These are phyloP conservation scores for Drosophila pruinosa DNA, from an alignment of 1,140 invertebrate species.

Conservation along the genomic window DNA sequence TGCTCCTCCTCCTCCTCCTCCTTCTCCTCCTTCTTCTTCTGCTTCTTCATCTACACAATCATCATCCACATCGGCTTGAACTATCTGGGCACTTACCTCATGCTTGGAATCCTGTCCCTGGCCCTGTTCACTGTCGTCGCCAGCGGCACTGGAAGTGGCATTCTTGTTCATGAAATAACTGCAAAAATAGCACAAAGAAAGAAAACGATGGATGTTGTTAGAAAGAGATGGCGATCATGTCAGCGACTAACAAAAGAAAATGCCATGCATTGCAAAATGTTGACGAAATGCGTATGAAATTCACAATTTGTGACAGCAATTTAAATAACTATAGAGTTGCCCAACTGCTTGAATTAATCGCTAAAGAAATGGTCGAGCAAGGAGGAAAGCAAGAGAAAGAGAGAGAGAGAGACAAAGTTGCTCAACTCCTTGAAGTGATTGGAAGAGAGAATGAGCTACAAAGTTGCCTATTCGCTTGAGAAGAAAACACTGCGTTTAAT, in stretches of 20 bases:
- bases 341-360: slow-evolving; percentile 2
- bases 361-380: too few species aligned
- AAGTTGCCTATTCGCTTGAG: too few species aligned
- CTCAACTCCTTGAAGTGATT: too few species aligned
- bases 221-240: neutral
- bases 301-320: slow-evolving; percentile 40
- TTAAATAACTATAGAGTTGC: neutral
- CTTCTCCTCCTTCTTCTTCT: neutral
- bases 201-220: neutral
- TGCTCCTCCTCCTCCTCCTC: neutral
- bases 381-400: too few species aligned
- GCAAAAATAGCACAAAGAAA: slow-evolving; percentile 23
- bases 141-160: slow-evolving; percentile 39
- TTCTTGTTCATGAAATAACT: slow-evolving; percentile 65
- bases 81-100: slow-evolving; percentile 58
- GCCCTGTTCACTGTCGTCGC: slow-evolving; percentile 67
- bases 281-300: slow-evolving; percentile 48
- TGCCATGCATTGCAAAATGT: neutral
- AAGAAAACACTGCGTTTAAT: too few species aligned
- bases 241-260: neutral
- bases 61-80: neutral
- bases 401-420: too few species aligned
- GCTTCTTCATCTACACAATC: neutral
- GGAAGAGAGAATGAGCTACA: too few species aligned
- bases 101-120: slow-evolving; percentile 48